Conservation (phyloP, 2,113 vertebrate genomes). For the Colius striatus region DNA sequence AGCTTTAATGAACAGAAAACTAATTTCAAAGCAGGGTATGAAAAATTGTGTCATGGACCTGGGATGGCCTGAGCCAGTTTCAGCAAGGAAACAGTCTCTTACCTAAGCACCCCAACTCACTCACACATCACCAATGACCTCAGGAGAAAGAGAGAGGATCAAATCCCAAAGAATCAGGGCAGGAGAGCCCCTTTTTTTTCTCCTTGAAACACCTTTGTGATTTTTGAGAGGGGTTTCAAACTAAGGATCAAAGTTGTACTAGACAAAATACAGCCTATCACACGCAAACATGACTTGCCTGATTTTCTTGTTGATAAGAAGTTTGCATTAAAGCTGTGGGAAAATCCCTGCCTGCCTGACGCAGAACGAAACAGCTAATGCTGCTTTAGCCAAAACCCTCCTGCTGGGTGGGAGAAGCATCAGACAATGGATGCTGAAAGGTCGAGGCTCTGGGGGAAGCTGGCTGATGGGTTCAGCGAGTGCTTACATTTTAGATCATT, state of each 20-base stretch:
- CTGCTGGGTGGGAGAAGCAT: neutral
- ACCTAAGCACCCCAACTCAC: fast-evolving
- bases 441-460: neutral
- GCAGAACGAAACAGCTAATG: neutral
- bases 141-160: neutral
- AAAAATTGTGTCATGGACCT: neutral
- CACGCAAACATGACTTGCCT: neutral
- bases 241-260: neutral
- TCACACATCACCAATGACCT: neutral
- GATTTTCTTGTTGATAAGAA: neutral
- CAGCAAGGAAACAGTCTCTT: neutral
- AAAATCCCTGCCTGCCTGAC: neutral
- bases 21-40: neutral
- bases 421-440: neutral
- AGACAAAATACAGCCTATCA: neutral
- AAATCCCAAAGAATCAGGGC: neutral
- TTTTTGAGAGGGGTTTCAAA: neutral
- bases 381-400: neutral
- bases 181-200: neutral
- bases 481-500: fast-evolving
- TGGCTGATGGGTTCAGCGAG: neutral
- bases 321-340: neutral
- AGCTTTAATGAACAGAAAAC: neutral
- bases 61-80: fast-evolving
- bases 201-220: neutral